Base-by-base conservation (phyloP, 2,797 vertebrate genomes). In the Momotus momota region DNA sequence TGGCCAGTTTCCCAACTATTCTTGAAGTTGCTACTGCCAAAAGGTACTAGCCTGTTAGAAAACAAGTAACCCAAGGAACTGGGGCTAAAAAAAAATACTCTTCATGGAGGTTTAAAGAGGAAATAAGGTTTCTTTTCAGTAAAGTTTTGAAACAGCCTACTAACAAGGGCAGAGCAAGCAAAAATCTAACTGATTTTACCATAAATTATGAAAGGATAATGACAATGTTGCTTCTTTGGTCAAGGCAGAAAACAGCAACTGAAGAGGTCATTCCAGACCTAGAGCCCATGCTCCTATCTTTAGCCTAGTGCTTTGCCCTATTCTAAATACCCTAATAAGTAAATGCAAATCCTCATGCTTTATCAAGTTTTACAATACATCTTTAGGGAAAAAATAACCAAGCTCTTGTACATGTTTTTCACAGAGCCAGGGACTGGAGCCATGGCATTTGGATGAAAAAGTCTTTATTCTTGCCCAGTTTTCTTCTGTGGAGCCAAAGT, bases 401-500 rank as follows among this genome's bases (percentile, higher is more conserved):
- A 90, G 88, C 61, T 95, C 88, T 93, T 94, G 75, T 97, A 62
- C 94, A 84, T 93, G 93, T 92, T 94, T 83, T 96, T 96, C 93
- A 90, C 65, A 78, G 88, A 96, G 85, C 84, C 90, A 93, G 94
- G 96, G 97, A 92, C 88, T 49, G 25, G 51, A 84, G 95, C 93
- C 95, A 96, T 97, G 97, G 94, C 95, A 95, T 91, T 96, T 91
- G 94, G 96, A 96, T 95, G 77, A 88, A 94, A 94, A 96, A 64
- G 71, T 67, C 81, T 67, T 69, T 91, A 72, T 81, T 91, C 88
- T 94, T 94, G 96, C 95, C 96, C 95, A 97, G 96, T 92, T 94
- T 94, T 96, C 78, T 96, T 97, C 95, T 81, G 86, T 95, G 94
- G 96, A 97, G 96, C 90, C 94, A 94, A 96, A 96, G 95, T 96